These are phyloP conservation scores for Pseudotriccus pelzelni DNA, from an alignment of 2,797 vertebrate genomes.

Conservation along the genomic window DNA sequence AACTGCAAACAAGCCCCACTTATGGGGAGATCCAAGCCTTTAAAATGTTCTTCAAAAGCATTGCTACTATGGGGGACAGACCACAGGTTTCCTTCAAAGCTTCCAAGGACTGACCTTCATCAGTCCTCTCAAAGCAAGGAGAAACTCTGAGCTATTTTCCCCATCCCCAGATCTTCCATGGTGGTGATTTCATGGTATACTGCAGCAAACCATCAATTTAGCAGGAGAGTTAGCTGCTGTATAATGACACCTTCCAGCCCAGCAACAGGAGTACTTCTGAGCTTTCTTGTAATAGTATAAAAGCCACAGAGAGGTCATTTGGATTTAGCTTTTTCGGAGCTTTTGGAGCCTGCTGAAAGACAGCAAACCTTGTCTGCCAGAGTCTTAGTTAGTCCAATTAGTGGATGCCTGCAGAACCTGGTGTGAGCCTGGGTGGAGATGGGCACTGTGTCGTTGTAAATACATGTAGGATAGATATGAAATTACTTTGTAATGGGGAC, in stretches of 20 bases:
- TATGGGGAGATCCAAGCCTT: not conserved
- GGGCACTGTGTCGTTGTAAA: not conserved
- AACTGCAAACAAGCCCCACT: not conserved
- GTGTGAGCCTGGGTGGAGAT: not conserved
- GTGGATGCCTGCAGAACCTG: not conserved
- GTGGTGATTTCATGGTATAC: constrained; percentile 7
- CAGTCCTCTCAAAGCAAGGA: not conserved
- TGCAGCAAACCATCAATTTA: constrained; percentile 49
- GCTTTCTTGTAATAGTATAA: not conserved
- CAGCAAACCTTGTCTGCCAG: not conserved
- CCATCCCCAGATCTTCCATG: not conserved
- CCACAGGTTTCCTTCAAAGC: not conserved
- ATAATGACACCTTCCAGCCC: constrained; percentile 43
- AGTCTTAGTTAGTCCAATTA: not conserved
- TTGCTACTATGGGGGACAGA: not conserved
- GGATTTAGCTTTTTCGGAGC: not conserved
- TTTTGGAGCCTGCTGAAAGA: not conserved
- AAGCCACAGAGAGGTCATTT: not conserved
- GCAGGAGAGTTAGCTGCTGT: not conserved
- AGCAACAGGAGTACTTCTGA: constrained; percentile 23
- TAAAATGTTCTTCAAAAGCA: not conserved
- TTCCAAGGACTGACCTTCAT: not conserved
- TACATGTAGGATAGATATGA: not conserved
- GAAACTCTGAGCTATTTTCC: not conserved
- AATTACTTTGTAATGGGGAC: not conserved